Evolutionary conservation across 1,140 invertebrate genomes (phyloP).

Genomic region (Aphaenogaster ashmeadi): DNA sequence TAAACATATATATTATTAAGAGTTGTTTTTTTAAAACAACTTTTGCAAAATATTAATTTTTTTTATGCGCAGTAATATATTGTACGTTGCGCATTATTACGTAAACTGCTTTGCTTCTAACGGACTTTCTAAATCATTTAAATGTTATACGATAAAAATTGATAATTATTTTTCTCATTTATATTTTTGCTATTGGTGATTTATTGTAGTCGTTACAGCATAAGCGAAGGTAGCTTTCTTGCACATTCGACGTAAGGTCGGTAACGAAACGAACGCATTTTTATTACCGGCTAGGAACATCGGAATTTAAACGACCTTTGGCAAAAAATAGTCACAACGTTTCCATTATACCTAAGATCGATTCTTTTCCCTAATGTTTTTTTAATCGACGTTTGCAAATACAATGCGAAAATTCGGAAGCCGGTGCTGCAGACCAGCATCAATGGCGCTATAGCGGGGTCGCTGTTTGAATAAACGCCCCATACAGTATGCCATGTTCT

Average conservation of each 20-base stretch:
- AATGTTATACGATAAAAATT: background rate
- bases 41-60: slow-evolving; percentile 9
- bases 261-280: background rate
- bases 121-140: background rate
- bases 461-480: slow-evolving; percentile 66
- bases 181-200: background rate
- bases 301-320: background rate
- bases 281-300: background rate
- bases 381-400: slow-evolving; percentile 21
- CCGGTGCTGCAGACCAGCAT: slow-evolving; percentile 50
- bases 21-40: background rate
- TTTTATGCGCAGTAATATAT: background rate
- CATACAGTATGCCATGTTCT: slow-evolving; percentile 48
- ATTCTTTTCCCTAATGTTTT: background rate
- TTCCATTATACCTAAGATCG: background rate
- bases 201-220: background rate
- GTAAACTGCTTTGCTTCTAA: background rate
- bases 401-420: slow-evolving; percentile 57
- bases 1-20: background rate
- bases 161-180: background rate
- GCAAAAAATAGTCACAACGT: background rate
- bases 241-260: background rate
- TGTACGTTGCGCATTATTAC: background rate
- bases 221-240: background rate
- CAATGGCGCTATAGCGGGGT: slow-evolving; percentile 67